Conservation (phyloP, 2,797 vertebrate species). For the Gallinago stenura region DNA sequence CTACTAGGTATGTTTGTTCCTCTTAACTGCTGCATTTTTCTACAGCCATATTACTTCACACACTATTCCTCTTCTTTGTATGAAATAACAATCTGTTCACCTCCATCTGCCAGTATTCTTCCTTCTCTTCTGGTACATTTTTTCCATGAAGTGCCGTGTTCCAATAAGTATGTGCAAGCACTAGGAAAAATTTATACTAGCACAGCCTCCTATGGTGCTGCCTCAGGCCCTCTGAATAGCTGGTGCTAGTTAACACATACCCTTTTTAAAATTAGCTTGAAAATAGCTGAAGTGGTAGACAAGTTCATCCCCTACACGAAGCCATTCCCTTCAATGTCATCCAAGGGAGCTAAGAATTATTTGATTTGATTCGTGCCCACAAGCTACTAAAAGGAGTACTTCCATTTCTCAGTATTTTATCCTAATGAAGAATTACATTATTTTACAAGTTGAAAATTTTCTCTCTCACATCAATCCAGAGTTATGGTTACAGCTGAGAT, state of each 20-base stretch:
- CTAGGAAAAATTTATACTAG: background rate
- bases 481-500: background rate
- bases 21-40: background rate
- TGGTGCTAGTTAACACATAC: background rate
- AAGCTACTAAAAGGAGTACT: background rate
- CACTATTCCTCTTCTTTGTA: background rate
- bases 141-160: background rate
- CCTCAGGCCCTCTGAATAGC: background rate
- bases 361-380: background rate
- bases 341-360: background rate
- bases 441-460: background rate
- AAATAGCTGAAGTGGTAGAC: background rate
- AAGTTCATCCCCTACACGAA: background rate
- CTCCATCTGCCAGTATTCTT: background rate
- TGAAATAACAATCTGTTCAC: background rate
- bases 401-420: background rate
- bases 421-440: background rate
- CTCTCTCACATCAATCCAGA: background rate
- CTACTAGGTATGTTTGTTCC: accelerated
- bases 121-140: background rate
- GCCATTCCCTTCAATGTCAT: background rate
- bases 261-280: background rate
- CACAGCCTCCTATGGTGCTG: background rate
- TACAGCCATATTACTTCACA: background rate
- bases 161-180: background rate